Evolutionary conservation across 2,888 invertebrate species (phyloP), one percentile per base, ranked within the genome.

Genomic region (Thyatira batis): DNA sequence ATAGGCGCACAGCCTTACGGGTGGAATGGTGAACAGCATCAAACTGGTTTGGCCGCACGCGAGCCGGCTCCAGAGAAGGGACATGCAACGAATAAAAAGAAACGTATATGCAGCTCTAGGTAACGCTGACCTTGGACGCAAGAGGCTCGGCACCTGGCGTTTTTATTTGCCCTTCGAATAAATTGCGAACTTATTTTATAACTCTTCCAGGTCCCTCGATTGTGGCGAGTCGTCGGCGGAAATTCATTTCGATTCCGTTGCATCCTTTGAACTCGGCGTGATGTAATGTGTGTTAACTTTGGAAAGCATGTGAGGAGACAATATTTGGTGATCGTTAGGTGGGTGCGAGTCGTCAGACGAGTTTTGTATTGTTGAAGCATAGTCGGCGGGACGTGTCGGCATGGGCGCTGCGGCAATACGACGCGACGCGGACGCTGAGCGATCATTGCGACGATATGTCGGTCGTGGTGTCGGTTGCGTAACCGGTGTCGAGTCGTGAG

Each of bases 51-150:
- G 78, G 78, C 77, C 81, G 85, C 91, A 91, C 89, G 89, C 89
- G 84, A 92, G 85, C 82, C 85, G 78, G 80, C 84, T 80, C 80
- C 79, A 76, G 67, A 75, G 80, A 77, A 86, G 87, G 86, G 84
- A 84, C 87, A 89, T 87, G 89, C 90, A 88, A 88, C 82, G 76
- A 90, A 86, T 87, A 92, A 92, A 91, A 92, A 88, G 80, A 89
- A 85, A 85, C 85, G 87, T 85, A 91, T 84, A 89, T 89, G 91
- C 90, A 91, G 83, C 91, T 89, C 91, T 91, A 92, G 90, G 91
- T 91, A 91, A 87, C 78, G 84, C 87, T 89, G 85, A 85, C 91
- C 92, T 92, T 92, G 91, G 80, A 83, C 84, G 79, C 87, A 85
- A 85, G 82, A 85, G 87, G 84, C 87, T 79, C 72, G 86, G 89